Evolutionary conservation across 1,140 invertebrate genomes (phyloP).

Genomic region (Antheraea pernyi): DNA sequence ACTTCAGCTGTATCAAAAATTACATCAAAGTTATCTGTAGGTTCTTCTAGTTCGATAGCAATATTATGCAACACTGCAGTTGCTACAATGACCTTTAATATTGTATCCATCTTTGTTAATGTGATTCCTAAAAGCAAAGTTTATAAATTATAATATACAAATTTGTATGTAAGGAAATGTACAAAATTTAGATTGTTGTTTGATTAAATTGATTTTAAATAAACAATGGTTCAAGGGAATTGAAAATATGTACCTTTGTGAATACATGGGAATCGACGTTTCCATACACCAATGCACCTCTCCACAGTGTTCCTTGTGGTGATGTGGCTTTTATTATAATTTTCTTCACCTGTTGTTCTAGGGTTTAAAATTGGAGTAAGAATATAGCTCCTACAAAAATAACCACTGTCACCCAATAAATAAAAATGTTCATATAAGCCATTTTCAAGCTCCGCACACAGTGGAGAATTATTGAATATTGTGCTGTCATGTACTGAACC

Average conservation of each 20-base stretch:
- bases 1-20: background rate
- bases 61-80: background rate
- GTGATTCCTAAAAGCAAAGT: background rate
- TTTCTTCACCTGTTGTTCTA: slow-evolving; percentile 12
- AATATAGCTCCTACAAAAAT: slow-evolving; percentile 32
- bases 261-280: slow-evolving; percentile 13
- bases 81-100: slow-evolving; percentile 1
- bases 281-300: slow-evolving; percentile 20
- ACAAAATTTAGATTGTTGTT: no score
- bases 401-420: slow-evolving; percentile 27
- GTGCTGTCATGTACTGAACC: slow-evolving; percentile 58
- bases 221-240: no score
- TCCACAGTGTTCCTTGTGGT: slow-evolving; percentile 23
- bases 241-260: slow-evolving; percentile 10
- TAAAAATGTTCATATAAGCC: background rate
- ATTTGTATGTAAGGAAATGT: no score
- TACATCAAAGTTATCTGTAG: background rate
- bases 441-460: slow-evolving; percentile 22
- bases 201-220: no score
- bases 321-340: slow-evolving; percentile 21
- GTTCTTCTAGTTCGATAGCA: background rate
- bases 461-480: slow-evolving; percentile 46
- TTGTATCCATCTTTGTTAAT: background rate
- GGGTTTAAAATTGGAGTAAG: slow-evolving; percentile 39
- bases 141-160: no score